Evolutionary conservation across 1,140 invertebrate species (phyloP).

Genomic region (Camponotus floridanus): DNA sequence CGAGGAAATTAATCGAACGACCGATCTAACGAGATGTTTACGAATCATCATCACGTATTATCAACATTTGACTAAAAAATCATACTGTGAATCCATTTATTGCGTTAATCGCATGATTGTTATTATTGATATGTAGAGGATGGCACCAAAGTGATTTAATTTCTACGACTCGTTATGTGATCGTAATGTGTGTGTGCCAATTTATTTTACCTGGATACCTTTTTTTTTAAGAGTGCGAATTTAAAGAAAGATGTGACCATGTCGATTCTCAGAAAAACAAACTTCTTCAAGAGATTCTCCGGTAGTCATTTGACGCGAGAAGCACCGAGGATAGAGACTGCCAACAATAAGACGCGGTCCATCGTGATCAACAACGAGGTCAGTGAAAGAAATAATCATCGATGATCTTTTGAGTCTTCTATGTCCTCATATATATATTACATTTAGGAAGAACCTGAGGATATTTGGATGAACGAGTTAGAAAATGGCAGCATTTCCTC

Average conservation of each 20-base stretch:
- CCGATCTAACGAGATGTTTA: neutral
- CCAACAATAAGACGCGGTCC: constrained; percentile 49
- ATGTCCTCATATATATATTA: neutral
- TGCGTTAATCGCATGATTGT: neutral
- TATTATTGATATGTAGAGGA: neutral
- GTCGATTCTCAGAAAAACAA: constrained; percentile 60
- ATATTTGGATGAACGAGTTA: constrained; percentile 79
- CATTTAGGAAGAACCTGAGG: constrained; percentile 72
- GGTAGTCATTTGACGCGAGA: constrained; percentile 61
- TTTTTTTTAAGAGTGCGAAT: neutral
- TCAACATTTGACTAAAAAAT: neutral
- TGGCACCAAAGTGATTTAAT: neutral
- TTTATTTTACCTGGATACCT: neutral
- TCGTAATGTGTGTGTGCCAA: too few relatives aligned
- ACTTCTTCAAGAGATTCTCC: constrained; percentile 73
- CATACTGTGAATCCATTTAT: neutral
- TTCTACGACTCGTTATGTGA: neutral
- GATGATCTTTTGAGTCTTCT: neutral
- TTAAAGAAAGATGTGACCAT: constrained; percentile 24
- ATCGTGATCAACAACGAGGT: constrained; percentile 69
- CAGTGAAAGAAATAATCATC: constrained; percentile 55
- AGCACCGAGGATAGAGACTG: constrained; percentile 41
- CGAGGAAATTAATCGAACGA: neutral
- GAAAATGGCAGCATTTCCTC: constrained; percentile 79
- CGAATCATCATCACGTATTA: neutral